Base-by-base conservation (phyloP, 1,140 invertebrate species). In the Lordiphosa mommai region DNA sequence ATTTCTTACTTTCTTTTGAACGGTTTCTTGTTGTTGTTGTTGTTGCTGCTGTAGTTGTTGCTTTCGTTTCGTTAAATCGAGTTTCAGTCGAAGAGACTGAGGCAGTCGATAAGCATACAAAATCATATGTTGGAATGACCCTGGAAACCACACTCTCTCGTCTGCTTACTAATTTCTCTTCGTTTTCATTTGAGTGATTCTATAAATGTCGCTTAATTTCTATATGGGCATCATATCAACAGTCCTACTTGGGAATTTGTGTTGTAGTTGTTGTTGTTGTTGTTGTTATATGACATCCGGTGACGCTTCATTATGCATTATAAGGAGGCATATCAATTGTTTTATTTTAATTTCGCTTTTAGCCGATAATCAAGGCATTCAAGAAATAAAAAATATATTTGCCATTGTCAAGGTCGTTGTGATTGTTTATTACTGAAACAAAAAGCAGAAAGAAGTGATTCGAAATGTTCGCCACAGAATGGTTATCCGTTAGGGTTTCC, bases 1-100 rank as follows among this genome's bases (percentile, higher is more conserved):
- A 61, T 70, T 66, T 70, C 51, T 70, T 66, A 66, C 61, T 70
- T 70, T 70, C 61, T 66, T 70, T 66, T 56, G 61, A 66, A 61
- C 33, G 37, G 40, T 44, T 37, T 17, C 10, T 46, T 46, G 9
- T 56, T 13, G 10, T 46, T 13, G n/a, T 50, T 34, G 7, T 40
- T 38, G 16, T 29, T 43, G 32, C 30, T 29, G n/a, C 43, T 29
- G 30, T 8, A 16, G 13, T 29, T 53, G 23, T 27, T 16, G 20
- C 16, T 10, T 32, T 41, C 38, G 7, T 33, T 32, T 32, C 13
- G 29, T 23, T 30, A 17, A 36, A 27, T 27, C 23, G 23, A 27
- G 23, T 27, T 27, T 27, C 23, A 27, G 23, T 7, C 23, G 23
- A 27, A 23, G 5, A 27, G 2, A 7, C 23, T 32, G 23, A 13